phyloP scores from a whole-genome alignment of 2,888 invertebrate species.

The Cheilosia scutellata region DNA sequence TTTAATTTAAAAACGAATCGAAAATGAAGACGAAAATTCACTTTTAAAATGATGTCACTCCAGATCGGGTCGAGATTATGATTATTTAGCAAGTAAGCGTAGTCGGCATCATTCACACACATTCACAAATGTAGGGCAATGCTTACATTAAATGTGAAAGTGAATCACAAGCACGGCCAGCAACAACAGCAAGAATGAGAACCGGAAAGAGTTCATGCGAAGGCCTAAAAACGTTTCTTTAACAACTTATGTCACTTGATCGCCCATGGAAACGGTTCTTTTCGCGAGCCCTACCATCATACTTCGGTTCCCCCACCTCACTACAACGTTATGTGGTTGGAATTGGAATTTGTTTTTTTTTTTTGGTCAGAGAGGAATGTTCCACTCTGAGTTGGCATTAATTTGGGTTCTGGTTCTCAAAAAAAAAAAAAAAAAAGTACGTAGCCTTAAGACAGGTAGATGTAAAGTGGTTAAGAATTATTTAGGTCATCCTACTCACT shows the following conservation, averaged over 20 bases:
- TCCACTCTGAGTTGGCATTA: slow-evolving; percentile 48
- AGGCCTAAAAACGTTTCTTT: slow-evolving; percentile 55
- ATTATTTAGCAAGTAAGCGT: slow-evolving; percentile 64
- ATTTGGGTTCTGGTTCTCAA: slow-evolving; percentile 52
- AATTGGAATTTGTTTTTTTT: slow-evolving; percentile 44
- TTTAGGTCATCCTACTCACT: slow-evolving; percentile 59
- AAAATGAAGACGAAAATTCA: slow-evolving; percentile 75
- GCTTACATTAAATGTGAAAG: slow-evolving; percentile 76
- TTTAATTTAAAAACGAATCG: slow-evolving; percentile 71
- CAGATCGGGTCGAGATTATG: slow-evolving; percentile 47
- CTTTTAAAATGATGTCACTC: slow-evolving; percentile 75
- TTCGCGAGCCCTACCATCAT: slow-evolving; percentile 50
- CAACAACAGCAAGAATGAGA: slow-evolving; percentile 37
- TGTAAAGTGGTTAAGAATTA: slow-evolving; percentile 62
- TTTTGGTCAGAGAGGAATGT: slow-evolving; percentile 34
- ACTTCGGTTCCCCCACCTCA: not conserved
- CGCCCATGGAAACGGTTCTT: slow-evolving; percentile 63
- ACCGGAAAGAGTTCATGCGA: slow-evolving; percentile 70
- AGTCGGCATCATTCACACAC: slow-evolving; percentile 66
- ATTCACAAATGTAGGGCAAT: slow-evolving; percentile 61
- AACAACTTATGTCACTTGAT: slow-evolving; percentile 70
- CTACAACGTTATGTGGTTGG: slow-evolving; percentile 17
- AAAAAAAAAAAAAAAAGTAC: slow-evolving; percentile 33
- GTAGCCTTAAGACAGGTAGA: slow-evolving; percentile 57
- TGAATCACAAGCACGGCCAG: slow-evolving; percentile 56